Evolutionary conservation across 1,140 invertebrate species (phyloP), one percentile per base, ranked within the genome.

Genomic region (Bombyx mandarina): DNA sequence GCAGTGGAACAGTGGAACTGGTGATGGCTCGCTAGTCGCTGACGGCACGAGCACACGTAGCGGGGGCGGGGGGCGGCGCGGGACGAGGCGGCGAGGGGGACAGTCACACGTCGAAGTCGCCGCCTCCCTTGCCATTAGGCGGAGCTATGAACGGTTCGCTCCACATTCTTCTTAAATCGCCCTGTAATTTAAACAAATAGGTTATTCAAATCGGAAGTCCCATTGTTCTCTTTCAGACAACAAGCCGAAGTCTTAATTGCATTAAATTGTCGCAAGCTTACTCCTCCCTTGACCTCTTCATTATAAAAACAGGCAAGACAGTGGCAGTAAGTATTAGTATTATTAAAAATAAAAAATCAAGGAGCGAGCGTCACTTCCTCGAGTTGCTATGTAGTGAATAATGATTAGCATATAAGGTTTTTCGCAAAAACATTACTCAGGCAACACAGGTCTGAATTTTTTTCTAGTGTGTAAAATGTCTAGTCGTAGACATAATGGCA

Each of bases 131-230:
- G 55, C 92, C 91, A 68, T 91, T 90, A 77, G 90, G 91, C 71
- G 94, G 93, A 68, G 93, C 90, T 84, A 96, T 96, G 86, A 99
- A 99, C 45, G 97, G 97, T 89, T 98, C 97, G 77, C 95, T 97
- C 97, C 97, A 99, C 97, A 99, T 99, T 70, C 97, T 91, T 79
- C 97, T 90, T 60, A 99, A 90, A 90, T 99, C 97, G 68, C 97
- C 97, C 96, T 98, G 79, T 44, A 90, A 26, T 12, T 12, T 10
- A 35, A 10, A 56, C 45, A 35, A 18, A 50, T 18, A 45, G 5
- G n/a, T 8, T 42, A 43, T 10, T 18, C 12, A 18, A 18, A 18
- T 18, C 12, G 12, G 12, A 18, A 18, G 12, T 18, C 12, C 1
- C 12, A 18, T 18, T 18, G 12, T 18, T 18, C 12, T 18, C 12